Percentiles rank a stretch among this genome's conserved stretches.
Conservation (phyloP, 2,113 vertebrate species). For the Dryoscopus gambensis region DNA sequence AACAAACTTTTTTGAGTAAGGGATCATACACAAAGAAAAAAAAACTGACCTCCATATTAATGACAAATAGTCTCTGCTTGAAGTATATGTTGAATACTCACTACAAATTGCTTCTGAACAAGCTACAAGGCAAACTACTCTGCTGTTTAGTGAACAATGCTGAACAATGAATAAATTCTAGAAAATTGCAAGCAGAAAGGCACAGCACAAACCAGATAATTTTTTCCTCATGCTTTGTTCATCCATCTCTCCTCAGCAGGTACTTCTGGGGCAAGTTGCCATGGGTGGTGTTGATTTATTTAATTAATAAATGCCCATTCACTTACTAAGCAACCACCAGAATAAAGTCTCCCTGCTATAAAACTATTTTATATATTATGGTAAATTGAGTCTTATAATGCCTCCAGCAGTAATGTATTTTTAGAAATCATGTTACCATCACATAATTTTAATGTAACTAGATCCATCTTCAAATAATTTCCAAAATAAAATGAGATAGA, state of each 20-base stretch:
- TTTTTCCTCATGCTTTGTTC: conserved; percentile 30
- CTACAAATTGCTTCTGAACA: not conserved
- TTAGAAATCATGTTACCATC: conserved; percentile 42
- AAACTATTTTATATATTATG: not conserved
- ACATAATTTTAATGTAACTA: conserved; percentile 38
- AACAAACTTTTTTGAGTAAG: not conserved
- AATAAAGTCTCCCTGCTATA: not conserved
- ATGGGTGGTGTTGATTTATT: conserved; percentile 42
- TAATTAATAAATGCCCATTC: conserved; percentile 16
- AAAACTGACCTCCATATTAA: not conserved
- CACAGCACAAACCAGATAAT: not conserved
- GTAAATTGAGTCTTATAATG: conserved; percentile 14
- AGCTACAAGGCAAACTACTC: not conserved
- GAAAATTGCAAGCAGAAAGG: not conserved
- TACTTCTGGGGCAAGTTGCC: conserved; percentile 15
- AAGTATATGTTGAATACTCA: not conserved
- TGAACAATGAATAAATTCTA: not conserved
- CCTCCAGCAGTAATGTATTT: conserved; percentile 35
- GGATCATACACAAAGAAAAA: not conserved
- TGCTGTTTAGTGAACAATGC: not conserved
- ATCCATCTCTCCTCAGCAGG: conserved; percentile 16
- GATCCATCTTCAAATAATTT: conserved; percentile 66
- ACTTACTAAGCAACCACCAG: not conserved
- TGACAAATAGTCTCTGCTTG: not conserved
- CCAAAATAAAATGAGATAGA: conserved; percentile 64